Evolutionary conservation across 2,888 invertebrate genomes (phyloP).

Genomic region (Microctonus aethiopoides): DNA sequence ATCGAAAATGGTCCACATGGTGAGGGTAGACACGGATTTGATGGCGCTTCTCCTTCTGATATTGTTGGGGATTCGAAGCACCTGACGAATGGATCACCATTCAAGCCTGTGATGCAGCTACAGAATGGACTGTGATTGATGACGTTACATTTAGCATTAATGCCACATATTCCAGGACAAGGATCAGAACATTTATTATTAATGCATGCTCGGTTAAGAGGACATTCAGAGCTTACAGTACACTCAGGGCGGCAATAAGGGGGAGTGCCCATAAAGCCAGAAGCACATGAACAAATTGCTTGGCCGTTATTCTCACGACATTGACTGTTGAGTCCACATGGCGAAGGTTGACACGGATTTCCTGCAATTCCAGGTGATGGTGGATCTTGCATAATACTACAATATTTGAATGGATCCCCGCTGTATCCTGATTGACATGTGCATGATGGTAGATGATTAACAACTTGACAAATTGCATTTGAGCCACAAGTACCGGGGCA

Average conservation of each 20-base stretch:
- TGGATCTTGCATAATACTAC: constrained; percentile 58
- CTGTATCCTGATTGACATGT: constrained; percentile 72
- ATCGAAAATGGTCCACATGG: constrained; percentile 73
- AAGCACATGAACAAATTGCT: constrained; percentile 84
- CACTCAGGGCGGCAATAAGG: constrained; percentile 71
- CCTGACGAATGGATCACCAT: constrained; percentile 84
- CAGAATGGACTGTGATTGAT: constrained; percentile 69
- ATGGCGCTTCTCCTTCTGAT: constrained; percentile 50
- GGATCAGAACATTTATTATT: constrained; percentile 66
- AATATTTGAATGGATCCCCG: constrained; percentile 74
- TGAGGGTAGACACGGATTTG: constrained; percentile 70
- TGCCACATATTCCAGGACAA: constrained; percentile 67
- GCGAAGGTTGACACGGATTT: constrained; percentile 59
- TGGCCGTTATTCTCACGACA: constrained; percentile 71
- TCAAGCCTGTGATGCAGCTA: constrained; percentile 66
- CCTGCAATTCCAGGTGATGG: constrained; percentile 15
- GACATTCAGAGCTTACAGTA: constrained; percentile 65
- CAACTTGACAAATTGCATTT: constrained; percentile 75
- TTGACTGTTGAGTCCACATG: constrained; percentile 67
- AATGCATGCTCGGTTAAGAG: constrained; percentile 72
- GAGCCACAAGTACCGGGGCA: constrained; percentile 81
- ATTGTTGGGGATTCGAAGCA: constrained; percentile 73
- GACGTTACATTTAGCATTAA: constrained; percentile 66
- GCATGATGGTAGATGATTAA: constrained; percentile 76
- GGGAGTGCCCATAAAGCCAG: constrained; percentile 77